Evolutionary conservation across 2,113 vertebrate genomes (phyloP), one percentile per base, ranked within the genome.

Genomic region (Cyanoramphus novaezelandiae): DNA sequence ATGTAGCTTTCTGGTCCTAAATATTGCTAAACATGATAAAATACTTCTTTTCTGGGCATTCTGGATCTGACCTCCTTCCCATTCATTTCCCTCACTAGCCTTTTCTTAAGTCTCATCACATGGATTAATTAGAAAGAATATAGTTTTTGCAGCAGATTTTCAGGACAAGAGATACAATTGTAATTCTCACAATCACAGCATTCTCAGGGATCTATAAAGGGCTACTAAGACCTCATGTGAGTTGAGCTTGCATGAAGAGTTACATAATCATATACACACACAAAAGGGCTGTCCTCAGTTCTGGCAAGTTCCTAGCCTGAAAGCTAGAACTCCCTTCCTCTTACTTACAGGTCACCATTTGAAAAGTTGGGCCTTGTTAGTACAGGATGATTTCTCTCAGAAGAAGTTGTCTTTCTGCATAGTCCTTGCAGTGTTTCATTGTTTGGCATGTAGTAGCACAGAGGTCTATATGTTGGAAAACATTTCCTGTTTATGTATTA

Each of bases 401-500:
- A 82, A 92, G 50, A 88, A 78, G 57, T 11, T 27, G 12, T 44
- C 57, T 62, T 85, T 91, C 69, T 93, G 65, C 74, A 82, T 47
- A 92, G 80, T 46, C 52, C 41, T 79, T 69, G 31, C 28, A 67
- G 39, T 53, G 78, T 68, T 93, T 91, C 44, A 59, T 80, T 87
- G 59, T 92, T 94, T 95, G 77, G 63, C 77, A 90, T 62, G 82
- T 91, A n/a, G 62, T 82, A 93, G 81, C 70, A 83, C n/a, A 62
- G 63, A 95, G 70, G 64, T 76, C 65, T 79, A 15, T 10, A 19
- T 27, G 41, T 84, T 74, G 93, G 57, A 91, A 93, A 87, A 93
- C 59, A 70, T 82, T 94, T 95, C 92, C 88, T 96, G 93, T 92
- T 96, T 93, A 79, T 70, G 41, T 72, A 76, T 79, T 74, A 70